Evolutionary conservation across 37 sponge, comb jelly and placozoan genomes (phyloP).

Genomic region (Theonella swinhoei): DNA sequence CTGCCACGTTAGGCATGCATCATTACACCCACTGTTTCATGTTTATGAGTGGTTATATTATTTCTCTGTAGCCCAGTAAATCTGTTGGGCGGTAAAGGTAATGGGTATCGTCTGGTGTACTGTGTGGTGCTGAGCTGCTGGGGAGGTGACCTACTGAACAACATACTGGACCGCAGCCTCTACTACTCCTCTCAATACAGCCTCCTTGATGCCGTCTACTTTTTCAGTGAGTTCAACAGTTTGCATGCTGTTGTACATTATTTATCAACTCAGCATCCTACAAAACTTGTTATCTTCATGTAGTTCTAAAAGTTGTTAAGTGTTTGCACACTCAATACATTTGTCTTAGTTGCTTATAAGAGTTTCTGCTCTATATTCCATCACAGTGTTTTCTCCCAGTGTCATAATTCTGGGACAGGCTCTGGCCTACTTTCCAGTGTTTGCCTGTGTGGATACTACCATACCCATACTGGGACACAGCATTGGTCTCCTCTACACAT

Average conservation of each 20-base stretch:
- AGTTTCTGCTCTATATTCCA: neutral
- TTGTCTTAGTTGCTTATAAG: neutral
- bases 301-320: neutral
- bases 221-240: conserved; percentile 7
- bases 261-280: neutral
- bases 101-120: conserved; percentile 25
- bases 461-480: conserved; percentile 30
- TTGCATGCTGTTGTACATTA: neutral
- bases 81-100: neutral
- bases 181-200: conserved; percentile 14
- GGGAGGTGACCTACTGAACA: conserved; percentile 39
- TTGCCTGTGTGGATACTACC: conserved; percentile 51
- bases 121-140: conserved; percentile 33
- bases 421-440: conserved; percentile 56
- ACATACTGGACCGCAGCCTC: conserved; percentile 4
- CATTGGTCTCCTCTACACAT: conserved; percentile 36
- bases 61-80: conserved; percentile 53
- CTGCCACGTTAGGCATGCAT: no score
- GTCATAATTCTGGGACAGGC: conserved; percentile 50
- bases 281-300: neutral
- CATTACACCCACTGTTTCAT: no score
- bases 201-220: conserved; percentile 19
- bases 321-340: neutral
- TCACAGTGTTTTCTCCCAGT: conserved; percentile 20
- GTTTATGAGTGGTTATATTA: no score